Conservation (phyloP, 2,888 invertebrate species). For the Habrosyne pyritoides region DNA sequence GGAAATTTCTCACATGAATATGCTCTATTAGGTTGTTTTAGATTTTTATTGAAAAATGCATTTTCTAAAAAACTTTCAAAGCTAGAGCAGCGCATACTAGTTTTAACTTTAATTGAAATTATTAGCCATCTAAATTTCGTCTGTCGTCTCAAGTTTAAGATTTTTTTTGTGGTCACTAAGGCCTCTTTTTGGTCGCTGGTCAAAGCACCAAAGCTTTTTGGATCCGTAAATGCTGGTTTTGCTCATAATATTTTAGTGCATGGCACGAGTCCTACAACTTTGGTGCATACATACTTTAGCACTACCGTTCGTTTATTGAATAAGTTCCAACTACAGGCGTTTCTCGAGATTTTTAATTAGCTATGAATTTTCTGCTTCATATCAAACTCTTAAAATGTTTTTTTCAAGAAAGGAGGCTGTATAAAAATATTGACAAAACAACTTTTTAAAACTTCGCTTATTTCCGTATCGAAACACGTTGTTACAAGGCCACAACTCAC, state of each 20-base stretch:
- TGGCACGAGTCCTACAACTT: constrained; percentile 20
- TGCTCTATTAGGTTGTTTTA: neutral
- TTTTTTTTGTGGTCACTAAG: neutral
- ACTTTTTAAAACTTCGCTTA: constrained; percentile 20
- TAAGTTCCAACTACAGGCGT: constrained; percentile 23
- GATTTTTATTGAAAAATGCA: neutral
- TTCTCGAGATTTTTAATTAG: neutral
- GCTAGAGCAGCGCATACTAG: neutral
- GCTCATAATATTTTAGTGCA: constrained; percentile 42
- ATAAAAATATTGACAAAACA: constrained; percentile 15
- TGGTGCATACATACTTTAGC: constrained; percentile 23
- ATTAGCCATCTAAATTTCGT: neutral
- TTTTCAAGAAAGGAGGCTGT: constrained; percentile 13
- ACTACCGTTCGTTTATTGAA: constrained; percentile 35
- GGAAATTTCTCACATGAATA: neutral
- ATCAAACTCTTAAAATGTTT: too few relatives aligned
- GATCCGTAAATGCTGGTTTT: constrained; percentile 23
- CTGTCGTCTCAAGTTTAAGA: neutral
- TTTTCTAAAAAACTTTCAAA: neutral
- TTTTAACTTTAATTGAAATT: too few relatives aligned
- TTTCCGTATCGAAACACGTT: constrained; percentile 16
- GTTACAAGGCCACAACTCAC: constrained; percentile 30
- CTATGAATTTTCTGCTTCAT: neutral
- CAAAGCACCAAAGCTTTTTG: constrained; percentile 52
- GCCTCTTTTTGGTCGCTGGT: constrained; percentile 2